phyloP scores from a whole-genome alignment of 2,113 vertebrate species.

The Rana temporaria region DNA sequence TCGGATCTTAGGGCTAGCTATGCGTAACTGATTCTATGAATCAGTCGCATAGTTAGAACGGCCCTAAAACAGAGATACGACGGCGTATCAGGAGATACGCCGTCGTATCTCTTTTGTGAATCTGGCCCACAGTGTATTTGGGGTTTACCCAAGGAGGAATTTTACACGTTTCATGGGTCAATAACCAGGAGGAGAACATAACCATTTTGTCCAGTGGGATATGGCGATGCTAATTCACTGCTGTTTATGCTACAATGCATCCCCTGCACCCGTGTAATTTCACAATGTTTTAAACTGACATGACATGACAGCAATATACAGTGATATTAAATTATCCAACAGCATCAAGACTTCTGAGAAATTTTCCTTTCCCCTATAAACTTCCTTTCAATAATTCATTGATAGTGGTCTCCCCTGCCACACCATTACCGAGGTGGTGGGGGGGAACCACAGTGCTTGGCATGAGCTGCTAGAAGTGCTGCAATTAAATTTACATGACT shows the following conservation, averaged over 20 bases:
- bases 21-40: no score
- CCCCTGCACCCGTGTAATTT: neutral
- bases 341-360: conserved; percentile 18
- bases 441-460: neutral
- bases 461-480: neutral
- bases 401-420: neutral
- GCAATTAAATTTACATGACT: conserved; percentile 10
- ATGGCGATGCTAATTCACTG: neutral
- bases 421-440: neutral
- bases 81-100: no score
- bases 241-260: neutral
- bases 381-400: conserved; percentile 14
- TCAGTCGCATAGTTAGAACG: no score
- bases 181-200: neutral
- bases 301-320: neutral
- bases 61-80: no score
- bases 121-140: no score
- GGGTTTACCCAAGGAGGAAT: neutral
- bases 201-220: neutral
- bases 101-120: no score
- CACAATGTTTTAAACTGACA: conserved; percentile 6
- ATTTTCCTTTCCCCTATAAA: neutral
- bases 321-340: conserved; percentile 31
- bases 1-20: no score
- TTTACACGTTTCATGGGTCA: neutral